Conservation (phyloP, 2,797 vertebrate species). For the Chaetodon trifasciatus region DNA sequence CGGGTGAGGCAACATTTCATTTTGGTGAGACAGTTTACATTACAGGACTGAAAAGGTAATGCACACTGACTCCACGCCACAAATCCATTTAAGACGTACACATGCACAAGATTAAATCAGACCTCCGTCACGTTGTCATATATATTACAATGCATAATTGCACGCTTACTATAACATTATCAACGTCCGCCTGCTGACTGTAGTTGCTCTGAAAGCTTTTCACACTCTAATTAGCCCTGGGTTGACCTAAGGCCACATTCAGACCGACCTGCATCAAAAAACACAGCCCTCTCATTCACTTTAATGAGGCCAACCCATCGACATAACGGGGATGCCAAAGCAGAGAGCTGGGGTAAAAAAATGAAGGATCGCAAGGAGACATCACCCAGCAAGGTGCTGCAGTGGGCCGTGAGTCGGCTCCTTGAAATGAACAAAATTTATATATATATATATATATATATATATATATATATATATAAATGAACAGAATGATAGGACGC, state of each 20-base stretch:
- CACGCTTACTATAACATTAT: conserved; percentile 5
- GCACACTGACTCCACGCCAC: conserved; percentile 14
- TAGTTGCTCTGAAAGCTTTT: conserved; percentile 19
- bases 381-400: background rate
- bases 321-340: background rate
- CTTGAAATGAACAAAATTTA: too few species aligned
- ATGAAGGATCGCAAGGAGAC: background rate
- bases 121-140: conserved; percentile 7
- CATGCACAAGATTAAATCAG: background rate
- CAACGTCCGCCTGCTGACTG: conserved; percentile 7
- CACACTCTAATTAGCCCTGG: conserved; percentile 10
- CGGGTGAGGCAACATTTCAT: conserved; percentile 84
- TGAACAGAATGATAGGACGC: too few species aligned
- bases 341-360: background rate
- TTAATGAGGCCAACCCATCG: background rate
- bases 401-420: background rate
- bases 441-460: too few species aligned
- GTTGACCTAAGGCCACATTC: conserved; percentile 4
- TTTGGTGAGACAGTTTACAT: conserved; percentile 33
- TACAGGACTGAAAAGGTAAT: conserved; percentile 30
- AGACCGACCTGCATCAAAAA: background rate
- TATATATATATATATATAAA: too few species aligned
- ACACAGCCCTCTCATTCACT: background rate
- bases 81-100: conserved; percentile 20
- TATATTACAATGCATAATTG: conserved; percentile 3